phyloP scores from a whole-genome alignment of 2,888 invertebrate genomes.

The Listrodromus nycthemerus region DNA sequence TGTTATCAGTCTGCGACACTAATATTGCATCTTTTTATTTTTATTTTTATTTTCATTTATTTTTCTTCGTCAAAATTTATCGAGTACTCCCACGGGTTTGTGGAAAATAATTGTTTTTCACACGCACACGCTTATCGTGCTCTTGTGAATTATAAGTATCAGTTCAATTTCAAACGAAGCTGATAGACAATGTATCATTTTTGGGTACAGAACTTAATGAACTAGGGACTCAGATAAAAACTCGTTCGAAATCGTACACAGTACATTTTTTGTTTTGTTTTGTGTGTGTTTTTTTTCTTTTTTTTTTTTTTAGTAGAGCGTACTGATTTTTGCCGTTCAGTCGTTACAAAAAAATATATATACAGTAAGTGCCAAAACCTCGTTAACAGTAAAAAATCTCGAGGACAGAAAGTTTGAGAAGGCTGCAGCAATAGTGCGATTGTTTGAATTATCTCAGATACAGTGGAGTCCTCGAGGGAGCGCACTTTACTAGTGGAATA shows the following conservation, averaged over 20 bases:
- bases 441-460: conserved; percentile 18
- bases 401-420: conserved; percentile 59
- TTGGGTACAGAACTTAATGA: conserved; percentile 73
- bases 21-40: conserved; percentile 62
- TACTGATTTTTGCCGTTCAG: conserved; percentile 82
- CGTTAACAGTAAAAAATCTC: conserved; percentile 55
- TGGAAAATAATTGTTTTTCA: conserved; percentile 66
- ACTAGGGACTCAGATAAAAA: conserved; percentile 75
- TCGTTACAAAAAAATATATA: conserved; percentile 52
- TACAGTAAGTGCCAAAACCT: conserved; percentile 47
- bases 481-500: conserved; percentile 40
- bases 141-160: conserved; percentile 28
- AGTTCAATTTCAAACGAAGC: conserved; percentile 12
- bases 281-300: too few species aligned
- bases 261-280: conserved; percentile 63
- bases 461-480: background rate
- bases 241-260: conserved; percentile 73
- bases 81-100: conserved; percentile 34
- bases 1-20: conserved; percentile 71
- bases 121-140: conserved; percentile 12
- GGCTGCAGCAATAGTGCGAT: conserved; percentile 48
- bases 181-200: conserved; percentile 64
- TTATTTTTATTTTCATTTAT: conserved; percentile 25
- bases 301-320: conserved; percentile 71
- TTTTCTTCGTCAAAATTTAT: conserved; percentile 48